A percentile compares a stretch with the other conserved stretches of the same genome.
phyloP scores from a whole-genome alignment of 1,140 invertebrate species.

The Drosophila nikananu region DNA sequence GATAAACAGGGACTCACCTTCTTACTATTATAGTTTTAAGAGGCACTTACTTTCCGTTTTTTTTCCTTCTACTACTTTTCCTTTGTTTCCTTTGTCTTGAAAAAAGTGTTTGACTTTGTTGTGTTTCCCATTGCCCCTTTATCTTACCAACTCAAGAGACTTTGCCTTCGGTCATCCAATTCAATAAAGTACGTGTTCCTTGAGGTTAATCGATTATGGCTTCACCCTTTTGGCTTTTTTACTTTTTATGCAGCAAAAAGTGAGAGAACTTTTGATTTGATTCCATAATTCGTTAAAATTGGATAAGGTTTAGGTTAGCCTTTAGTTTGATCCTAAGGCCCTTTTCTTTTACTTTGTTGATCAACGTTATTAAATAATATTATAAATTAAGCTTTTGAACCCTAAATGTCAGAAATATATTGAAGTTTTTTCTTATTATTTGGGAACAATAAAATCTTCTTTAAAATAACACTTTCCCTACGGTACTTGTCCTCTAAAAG shows the following conservation, averaged over 20 bases:
- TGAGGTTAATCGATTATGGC: slow-evolving; percentile 13
- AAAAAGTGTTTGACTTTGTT: neutral
- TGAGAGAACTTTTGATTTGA: neutral
- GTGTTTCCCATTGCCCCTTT: neutral
- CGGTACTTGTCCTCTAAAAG: too few species aligned
- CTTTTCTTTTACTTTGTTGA: neutral
- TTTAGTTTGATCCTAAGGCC: neutral
- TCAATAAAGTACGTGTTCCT: slow-evolving; percentile 18
- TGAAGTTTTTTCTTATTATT: neutral
- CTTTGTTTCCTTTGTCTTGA: neutral
- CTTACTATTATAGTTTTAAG: neutral
- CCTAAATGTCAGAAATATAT: neutral
- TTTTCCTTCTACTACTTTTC: neutral
- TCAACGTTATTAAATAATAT: neutral
- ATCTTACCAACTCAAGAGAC: slow-evolving; percentile 8
- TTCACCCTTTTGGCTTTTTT: slow-evolving; percentile 1
- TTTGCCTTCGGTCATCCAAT: slow-evolving; percentile 4
- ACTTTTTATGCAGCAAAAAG: neutral
- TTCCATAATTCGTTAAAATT: neutral
- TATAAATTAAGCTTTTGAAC: neutral
- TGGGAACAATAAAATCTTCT: neutral
- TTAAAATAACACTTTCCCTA: too few species aligned
- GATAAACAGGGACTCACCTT: neutral
- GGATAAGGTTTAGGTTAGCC: neutral
- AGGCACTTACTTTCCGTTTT: neutral